Evolutionary conservation across 2,113 vertebrate genomes (phyloP).

Genomic region (Pardalotus punctatus): DNA sequence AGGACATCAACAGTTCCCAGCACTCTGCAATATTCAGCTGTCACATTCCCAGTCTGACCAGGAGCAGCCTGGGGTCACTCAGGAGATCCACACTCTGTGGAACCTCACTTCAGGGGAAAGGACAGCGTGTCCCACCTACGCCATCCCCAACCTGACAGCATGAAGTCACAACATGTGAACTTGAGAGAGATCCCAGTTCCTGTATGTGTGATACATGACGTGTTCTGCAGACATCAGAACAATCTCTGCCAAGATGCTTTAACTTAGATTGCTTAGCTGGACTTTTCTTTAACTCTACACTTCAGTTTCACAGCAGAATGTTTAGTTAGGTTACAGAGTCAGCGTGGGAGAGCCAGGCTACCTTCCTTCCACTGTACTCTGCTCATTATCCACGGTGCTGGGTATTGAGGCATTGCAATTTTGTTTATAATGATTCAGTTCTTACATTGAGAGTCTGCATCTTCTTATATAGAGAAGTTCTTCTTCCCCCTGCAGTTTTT

Average conservation of each 20-base stretch:
- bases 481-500: not conserved
- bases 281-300: not conserved
- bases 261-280: not conserved
- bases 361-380: not conserved
- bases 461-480: not conserved
- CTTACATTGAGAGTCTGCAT: not conserved
- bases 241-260: not conserved
- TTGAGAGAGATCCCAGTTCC: not conserved
- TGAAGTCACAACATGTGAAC: rapidly evolving
- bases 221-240: not conserved
- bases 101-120: not conserved
- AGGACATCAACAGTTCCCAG: not conserved
- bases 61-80: rapidly evolving
- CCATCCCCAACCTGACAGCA: rapidly evolving
- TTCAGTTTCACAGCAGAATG: not conserved
- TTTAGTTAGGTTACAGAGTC: not conserved
- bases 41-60: not conserved
- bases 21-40: not conserved
- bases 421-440: not conserved
- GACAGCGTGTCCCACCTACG: not conserved
- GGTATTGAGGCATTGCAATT: not conserved
- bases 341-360: not conserved
- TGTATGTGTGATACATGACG: not conserved
- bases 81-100: rapidly evolving
- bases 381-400: not conserved